phyloP scores from a whole-genome alignment of 2,888 invertebrate species.

The Molorchus minor region DNA sequence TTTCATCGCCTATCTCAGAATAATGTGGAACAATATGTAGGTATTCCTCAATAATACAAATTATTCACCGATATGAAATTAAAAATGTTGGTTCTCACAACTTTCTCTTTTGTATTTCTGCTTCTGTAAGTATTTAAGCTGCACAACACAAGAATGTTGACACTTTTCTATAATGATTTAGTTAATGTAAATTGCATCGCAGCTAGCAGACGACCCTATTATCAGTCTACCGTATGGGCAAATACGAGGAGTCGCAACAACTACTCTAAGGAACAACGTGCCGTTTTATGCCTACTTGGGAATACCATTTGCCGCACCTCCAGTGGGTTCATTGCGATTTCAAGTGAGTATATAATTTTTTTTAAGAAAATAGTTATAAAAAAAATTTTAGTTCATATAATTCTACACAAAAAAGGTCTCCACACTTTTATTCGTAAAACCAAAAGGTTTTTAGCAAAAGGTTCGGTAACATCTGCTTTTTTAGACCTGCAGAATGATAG shows the following conservation, averaged over 20 bases:
- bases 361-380: not conserved
- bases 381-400: not conserved
- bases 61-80: too few species aligned
- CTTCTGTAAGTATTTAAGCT: constrained; percentile 12
- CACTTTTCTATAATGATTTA: too few species aligned
- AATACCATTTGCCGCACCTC: constrained; percentile 14
- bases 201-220: constrained; percentile 13
- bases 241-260: constrained; percentile 8
- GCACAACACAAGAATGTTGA: too few species aligned
- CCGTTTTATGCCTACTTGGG: constrained; percentile 15
- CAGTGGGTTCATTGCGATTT: constrained; percentile 7
- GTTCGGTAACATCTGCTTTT: not conserved
- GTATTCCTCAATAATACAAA: too few species aligned
- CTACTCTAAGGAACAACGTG: not conserved
- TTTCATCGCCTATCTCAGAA: too few species aligned
- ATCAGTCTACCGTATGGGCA: constrained; percentile 4
- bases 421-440: not conserved
- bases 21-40: too few species aligned
- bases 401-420: not conserved
- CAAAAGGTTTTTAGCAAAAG: not conserved
- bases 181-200: too few species aligned
- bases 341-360: constrained; percentile 1
- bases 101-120: constrained; percentile 1
- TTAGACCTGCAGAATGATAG: too few species aligned
- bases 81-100: too few species aligned